Base-by-base conservation (phyloP, 2,797 vertebrate genomes). In the Staurois parvus region DNA sequence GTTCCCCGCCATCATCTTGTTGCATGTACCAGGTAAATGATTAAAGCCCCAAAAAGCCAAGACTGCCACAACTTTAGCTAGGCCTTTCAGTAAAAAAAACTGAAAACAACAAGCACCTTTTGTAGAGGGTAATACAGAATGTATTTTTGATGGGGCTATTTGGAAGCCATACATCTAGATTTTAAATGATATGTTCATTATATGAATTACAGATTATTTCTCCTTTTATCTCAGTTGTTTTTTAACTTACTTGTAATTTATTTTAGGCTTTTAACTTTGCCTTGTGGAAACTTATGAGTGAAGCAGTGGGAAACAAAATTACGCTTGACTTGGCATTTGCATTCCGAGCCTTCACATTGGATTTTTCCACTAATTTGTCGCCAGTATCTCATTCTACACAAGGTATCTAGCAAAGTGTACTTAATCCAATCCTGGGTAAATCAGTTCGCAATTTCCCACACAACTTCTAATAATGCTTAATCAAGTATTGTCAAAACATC, bases 201-300 rank as follows among this genome's bases (percentile, higher is more conserved):
- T 45, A 12, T 24, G 7, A 21, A 24, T 59, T 9, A 24, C 24
- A 7, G 52, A 24, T 59, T 59, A 2, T 59, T 21, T 52, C 48
- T 13, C 17, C 13, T 3, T 52, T 52, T 17, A 17, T 52, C 48
- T 19, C 2, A 19, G 48, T 19, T 52, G 15, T 52, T 19, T 4
- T n/a, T 19, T 3, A 19, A 52, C 19, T 59, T 59, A 19, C 19
- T 59, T 59, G 52, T 7, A 21, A 4, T 48, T 24, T 52, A 69
- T 93, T 93, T 76, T 85, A 98, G 97, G 88, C 93, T 85, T 98
- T 98, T 89, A 94, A 94, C 87, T 83, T 88, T 80, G 96, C 95
- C 19, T 91, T 98, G 89, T 94, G 95, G 93, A 88, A 84, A 89
- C 93, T 96, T 92, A 90, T 97, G 62, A 89, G 89, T 87, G 83